A percentile compares a stretch with the other conserved stretches of the same genome.
Conservation (phyloP, 2,113 vertebrate genomes). For the Chloropsis cyanopogon region DNA sequence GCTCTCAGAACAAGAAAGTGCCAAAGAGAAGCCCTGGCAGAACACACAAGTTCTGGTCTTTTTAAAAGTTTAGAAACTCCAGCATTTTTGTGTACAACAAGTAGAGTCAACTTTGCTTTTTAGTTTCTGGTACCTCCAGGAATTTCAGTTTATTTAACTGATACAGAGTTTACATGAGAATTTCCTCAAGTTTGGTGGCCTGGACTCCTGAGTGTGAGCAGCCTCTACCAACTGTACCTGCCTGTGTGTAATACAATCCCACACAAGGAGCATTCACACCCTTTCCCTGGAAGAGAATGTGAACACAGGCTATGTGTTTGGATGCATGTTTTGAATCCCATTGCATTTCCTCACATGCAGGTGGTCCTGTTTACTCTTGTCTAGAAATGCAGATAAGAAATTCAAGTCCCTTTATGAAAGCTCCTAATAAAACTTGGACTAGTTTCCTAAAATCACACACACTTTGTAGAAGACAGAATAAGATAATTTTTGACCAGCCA, state of each 20-base stretch:
- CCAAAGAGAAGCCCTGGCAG: accelerated
- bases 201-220: not conserved
- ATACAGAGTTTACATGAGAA: not conserved
- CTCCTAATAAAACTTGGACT: not conserved
- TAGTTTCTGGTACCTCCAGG: not conserved
- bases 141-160: not conserved
- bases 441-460: not conserved
- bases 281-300: not conserved
- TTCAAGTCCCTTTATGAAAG: not conserved
- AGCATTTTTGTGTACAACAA: not conserved
- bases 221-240: not conserved
- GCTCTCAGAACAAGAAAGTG: not conserved
- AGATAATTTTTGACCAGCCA: not conserved
- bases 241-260: not conserved
- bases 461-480: not conserved
- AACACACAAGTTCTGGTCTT: not conserved
- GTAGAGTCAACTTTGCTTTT: not conserved
- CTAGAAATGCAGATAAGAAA: not conserved
- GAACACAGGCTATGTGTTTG: not conserved
- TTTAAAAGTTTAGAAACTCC: not conserved
- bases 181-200: not conserved
- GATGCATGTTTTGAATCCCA: not conserved
- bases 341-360: not conserved
- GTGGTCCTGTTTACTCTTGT: not conserved
- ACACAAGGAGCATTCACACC: not conserved